Evolutionary conservation across 2,888 invertebrate species (phyloP), one percentile per base, ranked within the genome.

Genomic region (Geophilus truncorum): DNA sequence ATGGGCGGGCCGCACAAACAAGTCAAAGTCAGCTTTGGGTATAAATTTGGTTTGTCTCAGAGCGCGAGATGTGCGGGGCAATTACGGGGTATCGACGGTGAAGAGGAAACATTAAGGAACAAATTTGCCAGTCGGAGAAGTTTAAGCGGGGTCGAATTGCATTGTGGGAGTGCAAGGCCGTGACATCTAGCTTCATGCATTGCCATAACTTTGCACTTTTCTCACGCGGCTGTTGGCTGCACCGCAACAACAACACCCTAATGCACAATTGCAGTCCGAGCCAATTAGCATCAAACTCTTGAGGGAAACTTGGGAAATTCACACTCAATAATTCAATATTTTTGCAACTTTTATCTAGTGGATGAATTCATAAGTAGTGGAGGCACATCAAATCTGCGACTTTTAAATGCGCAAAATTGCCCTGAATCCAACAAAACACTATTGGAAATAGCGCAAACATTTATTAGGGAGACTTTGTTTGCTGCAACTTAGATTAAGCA

Each of bases 201-300:
- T 62, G 23, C 57, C 28, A 70, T 70, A 70, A 70, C 70, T 70
- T 70, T 70, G 70, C 70, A 70, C 70, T 45, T 70, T 70, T 70
- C 70, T 28, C 28, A 1, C 57, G 6, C 21, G 21, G 10, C n/a
- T 70, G 70, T n/a, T 25, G 28, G 70, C 70, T n/a, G 12, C 10
- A 25, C 70, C 70, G 70, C 70, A 70, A 70, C 70, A 70, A 70
- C 70, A 70, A n/a, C 70, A 25, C 25, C 70, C 57, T 70, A 70
- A 70, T 70, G 70, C 70, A 70, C 70, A 25, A 70, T 70, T 70
- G 70, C 28, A 70, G 70, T 70, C n/a, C 70, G 25, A 25, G 70
- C 25, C 70, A 70, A 70, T 70, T 70, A 51, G n/a, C n/a, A 28
- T 70, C 9, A 28, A 70, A 28, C 51, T 18, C 7, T 9, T 4